Percentiles rank a stretch among this genome's conserved stretches.
Evolutionary conservation across 2,113 vertebrate genomes (phyloP).

Genomic region (Sapajus apella): DNA sequence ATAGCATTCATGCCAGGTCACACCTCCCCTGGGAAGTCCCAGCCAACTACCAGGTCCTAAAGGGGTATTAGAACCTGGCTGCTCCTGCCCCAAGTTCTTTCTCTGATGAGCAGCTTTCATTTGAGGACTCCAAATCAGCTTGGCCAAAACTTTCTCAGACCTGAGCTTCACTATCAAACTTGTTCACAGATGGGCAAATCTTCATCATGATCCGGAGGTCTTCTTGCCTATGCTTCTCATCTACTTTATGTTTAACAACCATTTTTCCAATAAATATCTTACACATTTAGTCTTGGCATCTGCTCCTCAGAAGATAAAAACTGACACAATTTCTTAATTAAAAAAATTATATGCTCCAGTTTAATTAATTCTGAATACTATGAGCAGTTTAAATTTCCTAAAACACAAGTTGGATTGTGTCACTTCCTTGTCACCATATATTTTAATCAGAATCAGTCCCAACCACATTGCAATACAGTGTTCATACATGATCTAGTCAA

Average conservation of each 20-base stretch:
- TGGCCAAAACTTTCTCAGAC: not conserved
- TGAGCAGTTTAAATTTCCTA: not conserved
- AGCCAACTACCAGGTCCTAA: not conserved
- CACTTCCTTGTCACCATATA: not conserved
- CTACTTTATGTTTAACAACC: not conserved
- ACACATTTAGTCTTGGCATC: not conserved
- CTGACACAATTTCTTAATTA: not conserved
- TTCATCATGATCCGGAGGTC: not conserved
- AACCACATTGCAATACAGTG: not conserved
- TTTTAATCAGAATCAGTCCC: not conserved
- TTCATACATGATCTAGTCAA: not conserved
- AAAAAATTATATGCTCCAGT: not conserved
- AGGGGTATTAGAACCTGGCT: not conserved
- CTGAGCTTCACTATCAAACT: not conserved
- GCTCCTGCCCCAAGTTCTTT: accelerated
- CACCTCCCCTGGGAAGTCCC: not conserved
- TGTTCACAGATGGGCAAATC: not conserved
- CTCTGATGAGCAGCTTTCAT: not conserved
- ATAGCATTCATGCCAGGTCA: not conserved
- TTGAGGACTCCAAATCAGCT: not conserved
- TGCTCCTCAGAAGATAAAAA: not conserved
- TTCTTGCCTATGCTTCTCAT: not conserved
- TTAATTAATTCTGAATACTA: not conserved
- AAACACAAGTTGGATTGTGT: not conserved
- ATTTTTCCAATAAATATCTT: not conserved